Evolutionary conservation across 2,113 vertebrate species (phyloP), one percentile per base, ranked within the genome.

Genomic region (Sterna hirundo): DNA sequence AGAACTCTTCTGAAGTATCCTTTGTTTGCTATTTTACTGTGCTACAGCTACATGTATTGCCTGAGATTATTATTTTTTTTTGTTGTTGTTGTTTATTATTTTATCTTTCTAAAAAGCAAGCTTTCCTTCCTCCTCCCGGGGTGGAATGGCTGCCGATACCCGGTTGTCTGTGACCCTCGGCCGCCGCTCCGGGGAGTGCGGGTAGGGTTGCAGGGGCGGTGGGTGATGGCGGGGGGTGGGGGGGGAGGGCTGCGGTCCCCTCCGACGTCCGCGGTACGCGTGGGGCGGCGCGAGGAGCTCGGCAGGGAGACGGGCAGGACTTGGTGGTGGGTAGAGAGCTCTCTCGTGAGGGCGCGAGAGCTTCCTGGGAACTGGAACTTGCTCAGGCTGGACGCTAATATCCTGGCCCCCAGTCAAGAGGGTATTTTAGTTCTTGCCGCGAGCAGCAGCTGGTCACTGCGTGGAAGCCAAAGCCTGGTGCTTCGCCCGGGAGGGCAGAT

Each of bases 51-150:
- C 29, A 7, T 3, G 32, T 55, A 62, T 86, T 38, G 23, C 52
- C 44, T 0, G 34, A 86, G 80, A 34, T 2, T 0, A 11, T 21
- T 46, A 4, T 46, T 54, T 60, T 86, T 66, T 47, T 82, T 91
- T n/a, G n/a, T n/a, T n/a, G n/a, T 93, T 91, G 40, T 62, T 82
- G 93, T 91, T 93, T 90, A 36, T 78, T 55, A 30, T 86, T 92
- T 52, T 76, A 42, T 90, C 83, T 77, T 47, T 18, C 27, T 29
- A 21, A 90, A 85, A 83, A 84, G 51, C 66, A 61, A 13, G 27
- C 42, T 74, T 80, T 86, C 34, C 58, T 68, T 47, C 30, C 23
- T 40, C 17, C 61, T 61, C 55, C 18, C 26, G 21, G 17, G 9
- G 70, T 3, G 47, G 91, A 85, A 38, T 1, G 78, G 16, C 75